Base-by-base conservation (phyloP, 1,140 invertebrate species). In the Drosophila sucinea region DNA sequence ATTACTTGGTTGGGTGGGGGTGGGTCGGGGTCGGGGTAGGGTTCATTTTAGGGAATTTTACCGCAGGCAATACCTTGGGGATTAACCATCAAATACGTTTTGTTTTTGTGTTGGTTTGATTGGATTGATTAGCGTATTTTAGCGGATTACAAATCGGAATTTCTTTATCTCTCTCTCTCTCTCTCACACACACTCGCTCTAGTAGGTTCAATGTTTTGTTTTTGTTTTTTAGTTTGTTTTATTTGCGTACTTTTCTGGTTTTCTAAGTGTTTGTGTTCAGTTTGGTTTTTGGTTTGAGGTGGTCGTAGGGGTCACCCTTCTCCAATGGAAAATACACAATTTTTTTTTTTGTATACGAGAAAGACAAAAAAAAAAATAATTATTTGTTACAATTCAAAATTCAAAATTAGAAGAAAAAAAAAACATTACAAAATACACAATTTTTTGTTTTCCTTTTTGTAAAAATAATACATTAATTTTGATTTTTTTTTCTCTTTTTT, bases 401-500 rank as follows among this genome's bases (percentile, higher is more conserved):
- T 41, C n/a, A 41, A 41, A 41, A 4, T 17, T 0, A 41, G 1
- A 41, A 41, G 2, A 10, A 51, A 27, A 25, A 10, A 51, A 27
- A 51, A 27, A 51, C 6, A 7, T 27, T 25, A 51, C 23, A 51
- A 51, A 51, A 51, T 51, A 27, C 44, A 27, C 3, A 51, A 51
- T 27, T 27, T 51, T 10, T 72, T 61, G 63, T 38, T 11, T 11
- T 38, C 7, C 11, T 38, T 10, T 2, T 71, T 41, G 61, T 77
- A 66, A 64, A 74, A 81, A 73, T 86, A 86, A 85, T 82, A 85
- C 79, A 82, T 70, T 77, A 68, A 65, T 68, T 65, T 33, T 51
- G 23, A 79, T 67, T 54, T 60, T 67, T 54, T 67, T 47, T 47
- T 44, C 25, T 60, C 30, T 60, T 17, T 55, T 25, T 10, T 77